Evolutionary conservation across 2,888 invertebrate genomes (phyloP), one percentile per base, ranked within the genome.

Genomic region (Frankliniella intonsa): DNA sequence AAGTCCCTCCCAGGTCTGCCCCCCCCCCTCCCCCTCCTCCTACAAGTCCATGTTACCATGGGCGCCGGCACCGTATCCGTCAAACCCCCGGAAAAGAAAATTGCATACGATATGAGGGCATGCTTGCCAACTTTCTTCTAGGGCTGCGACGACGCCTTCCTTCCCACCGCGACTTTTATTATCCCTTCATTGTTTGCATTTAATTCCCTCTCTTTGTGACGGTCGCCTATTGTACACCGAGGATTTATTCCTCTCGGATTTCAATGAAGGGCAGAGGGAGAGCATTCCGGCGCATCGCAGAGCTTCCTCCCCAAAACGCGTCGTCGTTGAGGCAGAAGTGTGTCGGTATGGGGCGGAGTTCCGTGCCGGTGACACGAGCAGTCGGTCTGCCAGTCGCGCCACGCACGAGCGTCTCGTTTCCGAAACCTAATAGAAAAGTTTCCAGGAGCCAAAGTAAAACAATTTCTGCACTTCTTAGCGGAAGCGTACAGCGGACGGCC

Each of bases 371-470:
- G 38, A 38, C 38, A 38, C 38, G 5, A 38, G 38, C 38, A 38
- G 38, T 38, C 38, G 38, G 38, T 38, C 62, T n/a, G 62, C 62
- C 14, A 1, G 62, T 62, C 62, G 7, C 14, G 62, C 62, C 14
- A n/a, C 62, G 14, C 62, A n/a, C 19, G 62, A 14, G 62, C 11
- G 8, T 62, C 62, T 62, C 25, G 19, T 55, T 55, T 55, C 55
- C 14, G 69, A 76, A 76, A 76, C 25, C 25, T 25, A 76, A 76
- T 76, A 76, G 38, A 76, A 76, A 76, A 76, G 22, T 76, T 76
- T 22, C 12, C 11, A 12, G 22, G 22, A 76, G 69, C 69, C n/a
- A 76, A 76, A 76, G 69, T 76, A 12, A 76, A 76, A 76, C 69
- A 76, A 76, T 76, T 76, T 76, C 69, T 22, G 69, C n/a, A 25